Evolutionary conservation across 2,797 vertebrate genomes (phyloP), one percentile per base, ranked within the genome.

Genomic region (Aplochiton taeniatus): DNA sequence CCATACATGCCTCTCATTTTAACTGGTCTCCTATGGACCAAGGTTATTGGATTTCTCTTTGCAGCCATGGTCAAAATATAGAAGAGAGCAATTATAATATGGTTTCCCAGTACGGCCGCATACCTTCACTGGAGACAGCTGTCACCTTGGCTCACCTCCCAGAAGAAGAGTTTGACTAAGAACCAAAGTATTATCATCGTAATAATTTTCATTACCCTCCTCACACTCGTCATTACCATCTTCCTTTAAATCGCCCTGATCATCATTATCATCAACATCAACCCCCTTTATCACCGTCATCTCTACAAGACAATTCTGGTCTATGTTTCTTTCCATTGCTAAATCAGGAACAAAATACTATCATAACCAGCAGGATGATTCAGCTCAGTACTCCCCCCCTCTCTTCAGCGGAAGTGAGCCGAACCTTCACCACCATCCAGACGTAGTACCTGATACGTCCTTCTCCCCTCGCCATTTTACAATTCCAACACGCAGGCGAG

Each of bases 1-100:
- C 90, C 87, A 90, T 85, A 89, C 70, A 72, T 69, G 78, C 83
- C 64, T 78, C n/a, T n/a, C 65, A 74, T 85, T 84, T 70, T 65
- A 78, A 79, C 75, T 41, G 49, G 58, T 75, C 84, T 83, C 68
- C 84, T 73, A 79, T 76, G 76, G 81, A 75, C 85, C 83, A 89
- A 90, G 90, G 88, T 90, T 85, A 89, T 71, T 73, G 70, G 79
- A 84, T 63, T 78, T 77, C 69, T 65, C 61, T 73, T 70, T 76
- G 53, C 68, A 14, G 77, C 31, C 6, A 73, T 81, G 84, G 86
- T 86, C 84, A 78, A 79, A 31, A 89, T 86, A 82, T 85, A 86
- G 83, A 83, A 79, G 83, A 79, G 82, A 71, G 61, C 70, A 45
- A 75, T 83, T 75, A 76, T 70, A 77, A 82, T 83, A 78, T 63